Percentiles rank a stretch among this genome's conserved stretches.
Evolutionary conservation across 2,113 vertebrate genomes (phyloP).

Genomic region (Calidris pygmaea): DNA sequence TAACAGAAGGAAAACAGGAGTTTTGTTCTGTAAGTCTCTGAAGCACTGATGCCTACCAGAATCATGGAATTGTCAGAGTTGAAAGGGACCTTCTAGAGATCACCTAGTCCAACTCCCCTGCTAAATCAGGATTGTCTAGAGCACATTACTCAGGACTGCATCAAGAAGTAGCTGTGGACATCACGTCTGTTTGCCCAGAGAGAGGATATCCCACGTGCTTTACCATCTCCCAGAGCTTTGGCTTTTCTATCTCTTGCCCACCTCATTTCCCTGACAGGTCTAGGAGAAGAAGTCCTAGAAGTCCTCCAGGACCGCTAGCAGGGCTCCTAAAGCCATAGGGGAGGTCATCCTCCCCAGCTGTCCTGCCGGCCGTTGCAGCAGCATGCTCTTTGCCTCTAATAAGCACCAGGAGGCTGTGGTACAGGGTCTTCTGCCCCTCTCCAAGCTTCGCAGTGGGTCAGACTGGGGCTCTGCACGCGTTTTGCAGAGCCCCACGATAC

Average conservation of each 20-base stretch:
- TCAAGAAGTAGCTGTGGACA: background rate
- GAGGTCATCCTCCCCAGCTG: background rate
- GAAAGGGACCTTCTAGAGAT: too few relatives aligned
- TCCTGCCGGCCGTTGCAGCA: background rate
- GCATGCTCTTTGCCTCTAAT: background rate
- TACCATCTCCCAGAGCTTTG: background rate
- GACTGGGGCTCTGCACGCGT: rapidly evolving
- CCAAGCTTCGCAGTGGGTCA: background rate
- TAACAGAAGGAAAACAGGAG: background rate
- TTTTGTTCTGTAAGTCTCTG: background rate
- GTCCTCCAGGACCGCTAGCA: background rate
- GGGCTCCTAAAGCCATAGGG: background rate
- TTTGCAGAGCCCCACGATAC: background rate
- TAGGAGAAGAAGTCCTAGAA: background rate
- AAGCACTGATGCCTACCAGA: background rate
- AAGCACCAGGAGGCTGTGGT: background rate
- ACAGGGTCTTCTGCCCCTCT: background rate
- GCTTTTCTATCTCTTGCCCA: background rate
- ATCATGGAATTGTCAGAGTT: background rate
- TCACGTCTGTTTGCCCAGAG: background rate
- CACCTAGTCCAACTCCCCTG: too few relatives aligned
- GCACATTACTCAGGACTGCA: too few relatives aligned
- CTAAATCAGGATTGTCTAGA: too few relatives aligned
- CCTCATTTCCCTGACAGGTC: background rate
- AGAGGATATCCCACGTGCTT: background rate